Percentiles rank a stretch among this genome's conserved stretches.
Evolutionary conservation across 2,113 vertebrate species (phyloP).

Genomic region (Chaenogobius annularis): DNA sequence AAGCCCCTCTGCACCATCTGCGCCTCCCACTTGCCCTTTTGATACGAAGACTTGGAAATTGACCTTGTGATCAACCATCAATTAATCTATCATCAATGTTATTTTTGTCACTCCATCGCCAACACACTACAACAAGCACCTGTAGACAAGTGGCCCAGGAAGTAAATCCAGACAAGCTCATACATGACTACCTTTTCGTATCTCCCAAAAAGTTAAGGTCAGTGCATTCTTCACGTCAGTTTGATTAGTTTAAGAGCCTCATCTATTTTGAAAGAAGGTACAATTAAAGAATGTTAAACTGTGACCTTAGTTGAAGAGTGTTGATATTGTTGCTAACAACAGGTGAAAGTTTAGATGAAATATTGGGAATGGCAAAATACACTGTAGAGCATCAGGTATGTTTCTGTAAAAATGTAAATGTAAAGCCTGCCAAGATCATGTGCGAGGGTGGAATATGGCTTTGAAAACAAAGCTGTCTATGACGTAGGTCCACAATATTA

Average conservation of each 20-base stretch:
- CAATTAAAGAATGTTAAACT: neutral
- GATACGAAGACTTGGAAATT: too few species aligned
- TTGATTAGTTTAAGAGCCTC: neutral
- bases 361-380: neutral
- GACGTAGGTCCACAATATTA: neutral
- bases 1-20: too few species aligned
- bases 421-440: neutral
- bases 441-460: neutral
- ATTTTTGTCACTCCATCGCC: slow-evolving; percentile 8
- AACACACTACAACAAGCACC: slow-evolving; percentile 8
- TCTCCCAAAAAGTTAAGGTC: neutral
- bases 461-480: neutral
- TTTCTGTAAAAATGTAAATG: slow-evolving; percentile 9
- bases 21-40: too few species aligned
- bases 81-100: too few species aligned
- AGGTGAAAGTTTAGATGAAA: neutral
- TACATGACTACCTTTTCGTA: neutral
- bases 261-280: neutral
- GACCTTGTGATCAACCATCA: too few species aligned
- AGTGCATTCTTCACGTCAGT: slow-evolving; percentile 14
- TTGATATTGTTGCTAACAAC: neutral
- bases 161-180: slow-evolving; percentile 23
- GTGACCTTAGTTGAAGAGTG: neutral
- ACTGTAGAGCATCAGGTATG: neutral
- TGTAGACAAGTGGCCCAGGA: slow-evolving; percentile 12